Conservation (phyloP, 1,140 invertebrate genomes). For the Caenorhabditis briggsae region DNA sequence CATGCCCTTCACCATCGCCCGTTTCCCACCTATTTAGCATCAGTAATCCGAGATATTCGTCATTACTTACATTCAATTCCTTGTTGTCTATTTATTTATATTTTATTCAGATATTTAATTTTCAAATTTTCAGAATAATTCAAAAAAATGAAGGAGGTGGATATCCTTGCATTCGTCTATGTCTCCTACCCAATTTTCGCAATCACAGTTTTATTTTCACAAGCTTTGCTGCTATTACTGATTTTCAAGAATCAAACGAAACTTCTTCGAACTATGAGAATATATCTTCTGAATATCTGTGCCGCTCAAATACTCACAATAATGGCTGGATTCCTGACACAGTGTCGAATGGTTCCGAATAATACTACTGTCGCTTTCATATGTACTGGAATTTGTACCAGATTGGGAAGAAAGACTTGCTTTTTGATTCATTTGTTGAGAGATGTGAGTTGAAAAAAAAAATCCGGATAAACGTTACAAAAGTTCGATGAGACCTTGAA, state of each 20-base stretch:
- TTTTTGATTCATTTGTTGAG: constrained; percentile 37
- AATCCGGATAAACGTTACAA: not conserved
- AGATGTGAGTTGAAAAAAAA: constrained; percentile 6
- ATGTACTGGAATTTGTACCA: constrained; percentile 25
- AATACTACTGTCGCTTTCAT: constrained; percentile 19
- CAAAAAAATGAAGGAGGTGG: constrained; percentile 15
- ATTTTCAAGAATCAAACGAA: constrained; percentile 42
- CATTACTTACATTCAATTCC: constrained; percentile 1
- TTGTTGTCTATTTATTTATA: not conserved
- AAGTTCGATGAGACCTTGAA: not conserved
- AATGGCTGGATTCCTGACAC: constrained; percentile 16
- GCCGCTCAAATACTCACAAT: constrained; percentile 13
- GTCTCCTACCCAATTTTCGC: constrained; percentile 28
- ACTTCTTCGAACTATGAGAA: constrained; percentile 6
- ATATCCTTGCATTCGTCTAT: constrained; percentile 16
- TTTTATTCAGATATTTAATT: not conserved
- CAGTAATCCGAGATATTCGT: constrained; percentile 46
- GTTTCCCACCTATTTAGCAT: constrained; percentile 51
- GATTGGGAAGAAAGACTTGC: constrained; percentile 5
- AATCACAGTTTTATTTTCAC: constrained; percentile 7
- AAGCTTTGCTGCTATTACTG: constrained; percentile 20
- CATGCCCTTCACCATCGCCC: not conserved
- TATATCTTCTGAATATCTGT: constrained; percentile 42
- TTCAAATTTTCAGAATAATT: not conserved
- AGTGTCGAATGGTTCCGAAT: constrained; percentile 33